Conservation (phyloP, 2,888 invertebrate species). For the Leptopilina syphax region DNA sequence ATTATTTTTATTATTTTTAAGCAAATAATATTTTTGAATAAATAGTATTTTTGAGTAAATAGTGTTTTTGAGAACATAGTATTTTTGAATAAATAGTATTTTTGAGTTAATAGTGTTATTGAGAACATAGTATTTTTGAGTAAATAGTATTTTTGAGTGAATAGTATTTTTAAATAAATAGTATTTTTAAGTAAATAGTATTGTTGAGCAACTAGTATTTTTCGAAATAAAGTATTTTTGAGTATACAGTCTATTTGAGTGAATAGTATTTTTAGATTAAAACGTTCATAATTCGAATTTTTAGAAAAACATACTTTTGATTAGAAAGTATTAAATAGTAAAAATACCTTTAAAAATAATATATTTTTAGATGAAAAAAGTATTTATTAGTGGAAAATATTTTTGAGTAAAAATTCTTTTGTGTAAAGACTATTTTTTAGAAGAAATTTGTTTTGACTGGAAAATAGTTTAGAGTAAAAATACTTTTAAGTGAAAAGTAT, state of each 20-base stretch:
- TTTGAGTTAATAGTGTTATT: too few species aligned
- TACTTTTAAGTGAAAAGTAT: not conserved
- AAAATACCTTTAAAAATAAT: not conserved
- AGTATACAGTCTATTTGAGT: not conserved
- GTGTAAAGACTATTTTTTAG: not conserved
- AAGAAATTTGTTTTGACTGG: not conserved
- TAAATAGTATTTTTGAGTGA: not conserved
- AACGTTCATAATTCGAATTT: not conserved
- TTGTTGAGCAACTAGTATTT: not conserved
- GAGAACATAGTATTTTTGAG: too few species aligned
- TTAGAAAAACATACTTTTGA: not conserved
- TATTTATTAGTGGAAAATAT: not conserved
- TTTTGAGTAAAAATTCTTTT: not conserved
- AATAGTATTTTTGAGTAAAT: too few species aligned
- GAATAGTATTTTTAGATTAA: not conserved
- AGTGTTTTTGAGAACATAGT: too few species aligned
- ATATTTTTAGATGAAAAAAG: not conserved
- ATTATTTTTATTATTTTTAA: too few species aligned
- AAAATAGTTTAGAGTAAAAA: not conserved
- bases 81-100: too few species aligned
- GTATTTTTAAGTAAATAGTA: not conserved
- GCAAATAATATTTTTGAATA: too few species aligned
- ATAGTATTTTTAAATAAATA: not conserved
- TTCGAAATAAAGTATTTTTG: not conserved
- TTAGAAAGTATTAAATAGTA: not conserved